Percentiles rank a stretch among this genome's conserved stretches.
phyloP scores from a whole-genome alignment of 2,888 invertebrate species.

The Drymonia ruficornis region DNA sequence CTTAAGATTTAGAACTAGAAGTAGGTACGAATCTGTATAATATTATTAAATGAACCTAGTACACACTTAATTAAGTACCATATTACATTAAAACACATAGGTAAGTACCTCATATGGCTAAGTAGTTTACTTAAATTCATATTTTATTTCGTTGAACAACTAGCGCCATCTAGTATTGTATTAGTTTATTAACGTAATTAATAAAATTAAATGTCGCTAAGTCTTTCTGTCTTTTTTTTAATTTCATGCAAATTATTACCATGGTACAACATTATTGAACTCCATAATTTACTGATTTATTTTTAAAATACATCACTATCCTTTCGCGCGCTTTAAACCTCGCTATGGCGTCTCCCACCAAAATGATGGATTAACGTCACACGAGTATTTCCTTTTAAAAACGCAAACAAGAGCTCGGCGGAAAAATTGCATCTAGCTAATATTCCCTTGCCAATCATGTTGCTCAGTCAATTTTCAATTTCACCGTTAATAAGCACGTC shows the following conservation, averaged over 20 bases:
- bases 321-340: slow-evolving; percentile 14
- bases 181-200: not conserved
- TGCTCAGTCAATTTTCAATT: slow-evolving; percentile 82
- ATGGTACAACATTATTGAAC: too few relatives aligned
- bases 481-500: slow-evolving; percentile 81
- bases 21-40: too few relatives aligned
- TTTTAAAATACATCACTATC: not conserved
- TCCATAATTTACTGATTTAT: not conserved
- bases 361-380: slow-evolving; percentile 81
- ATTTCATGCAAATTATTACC: too few relatives aligned
- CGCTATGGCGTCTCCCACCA: slow-evolving; percentile 42
- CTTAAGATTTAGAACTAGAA: too few relatives aligned
- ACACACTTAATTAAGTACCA: too few relatives aligned
- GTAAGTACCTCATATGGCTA: too few relatives aligned
- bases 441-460: slow-evolving; percentile 83
- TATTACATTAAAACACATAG: too few relatives aligned
- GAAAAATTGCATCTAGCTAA: slow-evolving; percentile 78
- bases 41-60: too few relatives aligned
- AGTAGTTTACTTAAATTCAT: too few relatives aligned
- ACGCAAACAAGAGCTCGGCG: slow-evolving; percentile 63
- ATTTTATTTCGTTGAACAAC: too few relatives aligned
- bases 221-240: too few relatives aligned
- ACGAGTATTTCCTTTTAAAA: slow-evolving; percentile 66
- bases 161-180: slow-evolving; percentile 34
- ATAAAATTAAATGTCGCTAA: too few relatives aligned